Evolutionary conservation across 2,888 invertebrate species (phyloP).

Genomic region (Fragum fragum): DNA sequence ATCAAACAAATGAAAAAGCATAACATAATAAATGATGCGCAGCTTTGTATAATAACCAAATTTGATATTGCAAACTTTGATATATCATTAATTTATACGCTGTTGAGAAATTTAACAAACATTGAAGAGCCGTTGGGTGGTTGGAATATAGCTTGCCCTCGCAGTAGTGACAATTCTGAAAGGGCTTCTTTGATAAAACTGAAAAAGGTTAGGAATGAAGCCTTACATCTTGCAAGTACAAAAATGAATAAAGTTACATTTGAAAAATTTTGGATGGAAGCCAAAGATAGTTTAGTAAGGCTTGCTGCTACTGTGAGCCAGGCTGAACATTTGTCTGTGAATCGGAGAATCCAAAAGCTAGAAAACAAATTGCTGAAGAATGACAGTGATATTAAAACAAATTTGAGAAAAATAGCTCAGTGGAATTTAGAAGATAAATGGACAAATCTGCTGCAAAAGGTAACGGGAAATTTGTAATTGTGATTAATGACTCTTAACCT

Average conservation of each 20-base stretch:
- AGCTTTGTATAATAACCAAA: background rate
- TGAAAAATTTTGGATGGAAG: background rate
- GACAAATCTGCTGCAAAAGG: background rate
- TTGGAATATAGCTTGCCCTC: background rate
- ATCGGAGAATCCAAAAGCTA: background rate
- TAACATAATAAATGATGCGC: background rate
- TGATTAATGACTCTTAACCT: too few species aligned
- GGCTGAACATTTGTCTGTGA: background rate
- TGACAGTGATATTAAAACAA: background rate
- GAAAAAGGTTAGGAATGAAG: background rate
- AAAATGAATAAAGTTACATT: background rate
- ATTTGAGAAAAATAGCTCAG: background rate
- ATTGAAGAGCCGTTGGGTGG: constrained; percentile 2
- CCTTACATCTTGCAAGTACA: background rate
- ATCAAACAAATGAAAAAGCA: background rate
- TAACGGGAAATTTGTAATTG: too few species aligned
- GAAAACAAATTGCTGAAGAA: background rate
- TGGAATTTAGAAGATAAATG: constrained; percentile 2
- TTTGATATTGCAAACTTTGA: background rate
- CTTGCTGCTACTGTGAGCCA: background rate
- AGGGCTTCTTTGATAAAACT: background rate
- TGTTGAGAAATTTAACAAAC: background rate
- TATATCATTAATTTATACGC: background rate
- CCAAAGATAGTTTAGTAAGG: background rate
- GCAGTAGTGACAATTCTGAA: background rate